Base-by-base conservation (phyloP, 2,113 vertebrate species). In the Arothron firmamentum region DNA sequence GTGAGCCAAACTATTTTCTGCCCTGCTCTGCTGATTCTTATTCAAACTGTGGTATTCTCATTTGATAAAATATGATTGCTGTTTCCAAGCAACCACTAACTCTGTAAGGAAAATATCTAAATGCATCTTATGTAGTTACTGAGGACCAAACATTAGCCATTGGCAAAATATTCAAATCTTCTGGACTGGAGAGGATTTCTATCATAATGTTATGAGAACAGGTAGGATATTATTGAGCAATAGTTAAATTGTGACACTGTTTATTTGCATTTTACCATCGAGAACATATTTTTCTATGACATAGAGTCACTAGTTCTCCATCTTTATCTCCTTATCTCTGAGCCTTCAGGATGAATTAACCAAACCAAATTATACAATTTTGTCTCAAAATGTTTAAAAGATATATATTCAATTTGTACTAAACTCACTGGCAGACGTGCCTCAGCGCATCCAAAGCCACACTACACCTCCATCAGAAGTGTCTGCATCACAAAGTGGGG, bases 401-500 rank as follows among this genome's bases (percentile, higher is more conserved):
- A 28, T 28, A 28, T 7, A 28, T 28, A 7, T 7, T 28, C 25
- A 28, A 4, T 28, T 28, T 28, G 25, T 1, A 5, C 25, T 28
- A 28, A 28, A 10, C 34, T 38, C 34, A n/a, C 15, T 13, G 45
- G n/a, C 15, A 47, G 45, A 6, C 15, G 45, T 16, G 45, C 15
- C 34, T 38, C 45, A 2, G 43, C 4, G 43, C 16, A 45, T 45
- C 10, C 43, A 17, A 5, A 13, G 15, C 16, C 6, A 45, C 2
- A 17, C 14, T 13, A n/a, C 45, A 47, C 15, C 45, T 15, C 45
- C 12, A 15, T 8, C 64, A 45, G 43, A 56, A 56, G 58, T 62
- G 52, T 41, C 60, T 79, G 74, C 72, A 78, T 77, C 78, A 81
- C 70, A 78, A 70, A 83, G 73, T 63, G 56, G 79, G 81, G 78